Conservation (phyloP, 1,140 invertebrate species). For the Drosophila triauraria region DNA sequence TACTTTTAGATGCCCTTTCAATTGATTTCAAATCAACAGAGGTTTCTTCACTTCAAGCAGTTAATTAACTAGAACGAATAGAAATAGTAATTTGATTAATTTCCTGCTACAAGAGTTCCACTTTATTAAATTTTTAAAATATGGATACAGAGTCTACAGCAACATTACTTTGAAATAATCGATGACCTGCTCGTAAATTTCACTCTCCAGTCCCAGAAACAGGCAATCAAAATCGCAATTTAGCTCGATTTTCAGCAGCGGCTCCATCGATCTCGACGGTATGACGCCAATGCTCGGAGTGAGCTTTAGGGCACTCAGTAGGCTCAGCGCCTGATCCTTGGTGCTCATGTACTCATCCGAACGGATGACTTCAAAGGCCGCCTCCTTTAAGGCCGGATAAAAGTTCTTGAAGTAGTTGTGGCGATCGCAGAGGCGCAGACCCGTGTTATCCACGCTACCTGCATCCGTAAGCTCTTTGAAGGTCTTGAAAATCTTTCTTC, state of each 20-base stretch:
- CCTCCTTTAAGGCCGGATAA: constrained; percentile 42
- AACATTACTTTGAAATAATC: constrained; percentile 67
- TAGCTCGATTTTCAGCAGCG: constrained; percentile 52
- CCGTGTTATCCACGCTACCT: constrained; percentile 13
- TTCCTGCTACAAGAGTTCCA: too few species aligned
- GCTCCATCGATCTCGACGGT: constrained; percentile 8
- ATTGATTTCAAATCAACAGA: too few species aligned
- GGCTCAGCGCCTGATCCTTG: constrained; percentile 17
- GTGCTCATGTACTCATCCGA: not conserved
- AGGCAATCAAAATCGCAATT: constrained; percentile 65
- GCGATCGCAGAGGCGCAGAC: constrained; percentile 57
- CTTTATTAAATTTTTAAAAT: too few species aligned
- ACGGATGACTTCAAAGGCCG: constrained; percentile 41
- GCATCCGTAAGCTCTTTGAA: constrained; percentile 65
- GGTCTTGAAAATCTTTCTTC: constrained; percentile 55
- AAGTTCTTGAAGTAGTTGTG: constrained; percentile 77
- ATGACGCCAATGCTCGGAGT: constrained; percentile 15
- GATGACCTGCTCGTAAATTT: constrained; percentile 46
- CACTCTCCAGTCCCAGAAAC: constrained; percentile 42
- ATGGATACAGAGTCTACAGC: too few species aligned
- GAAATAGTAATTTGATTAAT: too few species aligned
- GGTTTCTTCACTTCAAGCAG: too few species aligned
- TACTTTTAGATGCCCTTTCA: too few species aligned
- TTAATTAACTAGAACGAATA: too few species aligned
- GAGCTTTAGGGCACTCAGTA: constrained; percentile 61